phyloP scores from a whole-genome alignment of 2,888 invertebrate genomes.

The Thymelicus sylvestris region DNA sequence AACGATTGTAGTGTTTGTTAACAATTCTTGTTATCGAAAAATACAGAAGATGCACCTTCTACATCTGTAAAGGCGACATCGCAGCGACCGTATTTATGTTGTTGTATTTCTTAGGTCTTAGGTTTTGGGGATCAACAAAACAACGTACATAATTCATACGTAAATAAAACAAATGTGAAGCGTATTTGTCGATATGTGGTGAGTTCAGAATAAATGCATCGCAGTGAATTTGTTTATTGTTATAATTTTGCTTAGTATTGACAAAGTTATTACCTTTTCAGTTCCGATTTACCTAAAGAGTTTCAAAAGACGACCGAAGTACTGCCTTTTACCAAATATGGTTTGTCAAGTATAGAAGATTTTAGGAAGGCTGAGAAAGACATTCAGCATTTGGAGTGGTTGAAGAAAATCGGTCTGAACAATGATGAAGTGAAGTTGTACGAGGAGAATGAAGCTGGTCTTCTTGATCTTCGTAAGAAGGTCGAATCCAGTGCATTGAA shows the following conservation, averaged over 20 bases:
- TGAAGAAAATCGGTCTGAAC: conserved; percentile 77
- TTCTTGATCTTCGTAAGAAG: conserved; percentile 58
- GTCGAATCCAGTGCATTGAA: conserved; percentile 65
- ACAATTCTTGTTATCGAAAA: not conserved
- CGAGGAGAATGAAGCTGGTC: conserved; percentile 72
- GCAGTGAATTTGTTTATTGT: not conserved
- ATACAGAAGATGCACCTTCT: not conserved
- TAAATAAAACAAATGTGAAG: conserved; percentile 30
- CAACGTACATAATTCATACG: not conserved
- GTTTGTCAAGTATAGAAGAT: conserved; percentile 71
- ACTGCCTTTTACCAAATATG: conserved; percentile 72
- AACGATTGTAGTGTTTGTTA: not conserved
- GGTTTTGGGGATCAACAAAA: not conserved
- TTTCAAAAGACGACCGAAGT: conserved; percentile 72
- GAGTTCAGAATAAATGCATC: conserved; percentile 7
- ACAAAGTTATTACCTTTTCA: conserved; percentile 46
- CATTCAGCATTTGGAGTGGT: conserved; percentile 67
- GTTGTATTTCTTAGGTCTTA: conserved; percentile 14
- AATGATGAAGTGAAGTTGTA: conserved; percentile 80
- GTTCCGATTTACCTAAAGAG: conserved; percentile 71
- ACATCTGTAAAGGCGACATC: not conserved
- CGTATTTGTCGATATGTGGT: conserved; percentile 34
- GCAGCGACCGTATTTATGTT: conserved; percentile 5
- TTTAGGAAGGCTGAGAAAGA: conserved; percentile 70
- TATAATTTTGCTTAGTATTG: not conserved